Conservation (phyloP, 1,140 invertebrate species). For the Diorhabda sublineata region DNA sequence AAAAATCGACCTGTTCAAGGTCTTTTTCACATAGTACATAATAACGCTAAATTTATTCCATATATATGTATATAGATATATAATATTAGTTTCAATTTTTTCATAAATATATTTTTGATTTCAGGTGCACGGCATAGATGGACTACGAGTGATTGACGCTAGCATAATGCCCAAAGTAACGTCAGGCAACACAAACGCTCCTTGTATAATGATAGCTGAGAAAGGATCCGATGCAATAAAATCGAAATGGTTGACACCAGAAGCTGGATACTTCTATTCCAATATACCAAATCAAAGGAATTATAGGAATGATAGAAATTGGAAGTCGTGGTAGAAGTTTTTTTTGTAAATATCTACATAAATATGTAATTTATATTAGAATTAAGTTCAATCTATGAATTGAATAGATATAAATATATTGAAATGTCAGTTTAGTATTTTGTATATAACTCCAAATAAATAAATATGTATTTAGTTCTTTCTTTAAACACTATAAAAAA, state of each 20-base stretch:
- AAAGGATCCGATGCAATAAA: constrained; percentile 77
- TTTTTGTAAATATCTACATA: background rate
- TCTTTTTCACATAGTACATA: no score
- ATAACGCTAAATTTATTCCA: no score
- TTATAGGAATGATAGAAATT: constrained; percentile 40
- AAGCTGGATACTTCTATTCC: constrained; percentile 38
- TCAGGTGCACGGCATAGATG: constrained; percentile 65
- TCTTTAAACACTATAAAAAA: no score
- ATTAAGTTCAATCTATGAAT: background rate
- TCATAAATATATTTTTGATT: constrained; percentile 41
- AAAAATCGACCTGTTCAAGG: no score
- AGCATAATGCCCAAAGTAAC: constrained; percentile 74
- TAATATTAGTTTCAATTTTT: no score
- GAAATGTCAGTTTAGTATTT: no score
- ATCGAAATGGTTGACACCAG: constrained; percentile 55
- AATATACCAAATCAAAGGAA: constrained; percentile 39
- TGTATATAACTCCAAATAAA: no score
- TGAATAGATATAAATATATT: no score
- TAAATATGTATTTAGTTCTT: no score
- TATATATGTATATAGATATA: no score
- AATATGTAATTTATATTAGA: background rate
- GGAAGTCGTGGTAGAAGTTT: constrained; percentile 16
- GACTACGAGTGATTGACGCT: constrained; percentile 71
- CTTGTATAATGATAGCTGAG: constrained; percentile 81
- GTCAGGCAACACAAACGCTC: constrained; percentile 78